Evolutionary conservation across 2,113 vertebrate species (phyloP), one percentile per base, ranked within the genome.

Genomic region (Semicossyphus pulcher): DNA sequence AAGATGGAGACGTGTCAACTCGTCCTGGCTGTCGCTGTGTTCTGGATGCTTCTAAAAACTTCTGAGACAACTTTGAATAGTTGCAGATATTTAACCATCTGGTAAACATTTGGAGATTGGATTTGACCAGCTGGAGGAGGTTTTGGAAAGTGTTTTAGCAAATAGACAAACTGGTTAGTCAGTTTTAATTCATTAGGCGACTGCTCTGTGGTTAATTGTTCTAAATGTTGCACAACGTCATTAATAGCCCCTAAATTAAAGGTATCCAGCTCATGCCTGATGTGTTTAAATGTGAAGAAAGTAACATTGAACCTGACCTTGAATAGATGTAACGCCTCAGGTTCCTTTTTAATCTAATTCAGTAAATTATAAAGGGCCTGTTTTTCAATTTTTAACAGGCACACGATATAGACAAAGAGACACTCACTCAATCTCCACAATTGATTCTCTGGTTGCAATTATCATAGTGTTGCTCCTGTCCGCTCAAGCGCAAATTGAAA

Each of bases 401-500:
- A 15, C 10, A 67, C 29, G 45, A 20, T 47, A 58, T n/a, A 77
- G 32, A 66, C 26, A 56, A 41, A 48, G 29, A 69, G 26, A 60
- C 62, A 72, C 26, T 63, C 45, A 85, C 25, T 79, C 45, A 76
- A 57, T 57, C 47, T 63, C 49, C 36, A 25, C 2, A 48, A 86
- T 85, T 39, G 78, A 90, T 72, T 76, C 66, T 34, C 31, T 31
- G 63, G 65, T 78, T 87, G 72, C 72, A 83, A 87, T 88, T 89
- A 83, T 86, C 83, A 64, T 37, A 53, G 26, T 78, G 61, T 45
- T 72, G 78, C 69, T 82, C 37, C 34, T 21, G 71, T 88, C 63
- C 42, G 23, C 58, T 78, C 78, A 72, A 69, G 54, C 34, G 31
- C 71, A 82, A 84, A 87, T 80, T 86, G 59, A 84, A 86, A 84